phyloP scores from a whole-genome alignment of 64 coral and sea anemone genomes.

The Catalaphyllia jardinei region DNA sequence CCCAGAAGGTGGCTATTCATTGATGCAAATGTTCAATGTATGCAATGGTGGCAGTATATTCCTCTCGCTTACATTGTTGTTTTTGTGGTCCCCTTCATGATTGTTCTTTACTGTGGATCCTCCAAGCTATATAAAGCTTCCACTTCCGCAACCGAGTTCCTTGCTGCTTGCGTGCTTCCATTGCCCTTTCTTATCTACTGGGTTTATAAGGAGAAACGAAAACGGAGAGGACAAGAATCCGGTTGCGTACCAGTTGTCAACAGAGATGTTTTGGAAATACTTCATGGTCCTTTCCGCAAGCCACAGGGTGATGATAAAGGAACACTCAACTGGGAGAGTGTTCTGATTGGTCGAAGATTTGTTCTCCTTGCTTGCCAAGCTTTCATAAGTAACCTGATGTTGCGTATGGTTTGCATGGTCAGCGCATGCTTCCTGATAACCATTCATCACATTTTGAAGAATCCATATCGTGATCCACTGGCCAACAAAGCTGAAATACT shows the following conservation, averaged over 20 bases:
- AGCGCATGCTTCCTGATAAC: background rate
- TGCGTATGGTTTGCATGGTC: conserved; percentile 16
- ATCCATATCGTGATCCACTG: conserved; percentile 4
- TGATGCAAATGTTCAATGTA: conserved; percentile 59
- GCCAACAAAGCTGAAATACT: background rate
- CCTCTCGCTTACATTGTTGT: conserved; percentile 42
- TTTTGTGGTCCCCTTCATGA: conserved; percentile 57
- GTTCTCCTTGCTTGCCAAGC: conserved; percentile 44
- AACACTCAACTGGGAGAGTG: conserved; percentile 64
- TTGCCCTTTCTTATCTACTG: conserved; percentile 58
- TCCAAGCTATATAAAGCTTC: conserved; percentile 27
- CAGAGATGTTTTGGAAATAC: conserved; percentile 25
- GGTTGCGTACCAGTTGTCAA: background rate
- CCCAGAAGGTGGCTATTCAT: conserved; percentile 18
- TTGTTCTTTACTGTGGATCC: conserved; percentile 57
- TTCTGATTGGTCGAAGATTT: conserved; percentile 69
- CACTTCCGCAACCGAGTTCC: conserved; percentile 34
- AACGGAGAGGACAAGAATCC: background rate
- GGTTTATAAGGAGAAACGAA: background rate
- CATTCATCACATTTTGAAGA: background rate
- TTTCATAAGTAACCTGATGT: conserved; percentile 50
- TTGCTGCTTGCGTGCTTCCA: conserved; percentile 53
- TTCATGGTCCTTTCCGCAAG: conserved; percentile 47
- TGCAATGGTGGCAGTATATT: conserved; percentile 62
- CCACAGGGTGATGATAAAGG: conserved; percentile 33